Conservation (phyloP, 1,140 invertebrate genomes). For the Cydia fagiglandana region DNA sequence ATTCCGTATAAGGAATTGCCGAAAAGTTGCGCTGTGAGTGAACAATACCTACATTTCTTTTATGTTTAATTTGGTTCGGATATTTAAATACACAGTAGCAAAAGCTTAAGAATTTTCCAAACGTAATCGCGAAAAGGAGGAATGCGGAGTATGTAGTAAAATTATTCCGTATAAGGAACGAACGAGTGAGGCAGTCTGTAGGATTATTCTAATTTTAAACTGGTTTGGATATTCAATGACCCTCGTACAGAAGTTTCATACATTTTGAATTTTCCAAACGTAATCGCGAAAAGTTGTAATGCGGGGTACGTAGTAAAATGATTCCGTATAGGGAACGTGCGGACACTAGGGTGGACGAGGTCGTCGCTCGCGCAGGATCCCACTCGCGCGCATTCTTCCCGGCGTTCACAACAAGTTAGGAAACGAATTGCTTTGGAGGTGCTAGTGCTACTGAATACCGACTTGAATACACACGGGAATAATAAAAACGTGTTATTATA, state of each 20-base stretch:
- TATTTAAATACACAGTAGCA: no score
- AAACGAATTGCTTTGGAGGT: slow-evolving; percentile 31
- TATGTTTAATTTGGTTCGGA: no score
- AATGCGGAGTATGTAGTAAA: not conserved
- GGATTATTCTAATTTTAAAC: no score
- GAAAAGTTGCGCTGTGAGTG: no score
- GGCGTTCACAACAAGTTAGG: slow-evolving; percentile 40
- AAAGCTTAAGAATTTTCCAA: not conserved
- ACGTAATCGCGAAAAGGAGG: not conserved
- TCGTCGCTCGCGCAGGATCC: slow-evolving; percentile 57
- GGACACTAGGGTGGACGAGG: slow-evolving; percentile 41
- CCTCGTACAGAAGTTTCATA: no score
- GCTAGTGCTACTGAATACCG: not conserved
- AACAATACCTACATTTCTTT: no score
- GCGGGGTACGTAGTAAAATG: not conserved
- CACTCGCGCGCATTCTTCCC: slow-evolving; percentile 56
- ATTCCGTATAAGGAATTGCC: no score
- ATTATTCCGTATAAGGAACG: not conserved
- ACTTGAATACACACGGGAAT: no score
- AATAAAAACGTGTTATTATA: no score
- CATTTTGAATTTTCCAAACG: no score
- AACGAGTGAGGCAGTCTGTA: no score
- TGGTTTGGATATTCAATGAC: no score
- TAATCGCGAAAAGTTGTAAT: not conserved
- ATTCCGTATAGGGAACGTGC: not conserved